These are phyloP conservation scores for Oryzias javanicus DNA, from an alignment of 2,113 vertebrate species.

Conservation along the genomic window DNA sequence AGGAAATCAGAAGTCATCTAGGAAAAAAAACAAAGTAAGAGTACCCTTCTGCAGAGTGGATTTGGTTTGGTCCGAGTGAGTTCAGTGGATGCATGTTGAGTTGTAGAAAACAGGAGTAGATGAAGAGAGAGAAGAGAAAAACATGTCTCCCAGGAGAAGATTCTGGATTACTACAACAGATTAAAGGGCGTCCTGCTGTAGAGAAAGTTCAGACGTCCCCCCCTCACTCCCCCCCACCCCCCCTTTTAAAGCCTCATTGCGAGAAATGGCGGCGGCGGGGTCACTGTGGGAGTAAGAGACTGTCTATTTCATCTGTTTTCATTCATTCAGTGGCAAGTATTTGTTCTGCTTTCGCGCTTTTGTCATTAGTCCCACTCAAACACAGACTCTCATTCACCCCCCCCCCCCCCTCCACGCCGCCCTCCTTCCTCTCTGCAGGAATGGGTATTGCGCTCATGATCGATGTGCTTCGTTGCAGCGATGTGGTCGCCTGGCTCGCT, in stretches of 20 bases:
- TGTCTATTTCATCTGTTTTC: slow-evolving; percentile 44
- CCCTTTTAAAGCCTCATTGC: slow-evolving; percentile 21
- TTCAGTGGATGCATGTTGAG: slow-evolving; percentile 18
- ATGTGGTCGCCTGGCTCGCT: slow-evolving; percentile 80
- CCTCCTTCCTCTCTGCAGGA: slow-evolving; percentile 48
- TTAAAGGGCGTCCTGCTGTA: slow-evolving; percentile 29
- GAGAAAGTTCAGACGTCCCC: slow-evolving; percentile 5
- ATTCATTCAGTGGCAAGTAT: slow-evolving; percentile 53
- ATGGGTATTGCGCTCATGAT: slow-evolving; percentile 79
- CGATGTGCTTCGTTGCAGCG: slow-evolving; percentile 90
- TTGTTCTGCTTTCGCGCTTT: slow-evolving; percentile 59
- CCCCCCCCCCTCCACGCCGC: slow-evolving; percentile 19
- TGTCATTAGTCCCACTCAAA: slow-evolving; percentile 39
- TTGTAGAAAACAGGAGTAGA: slow-evolving; percentile 7
- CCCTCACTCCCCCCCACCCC: not conserved
- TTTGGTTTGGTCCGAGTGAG: slow-evolving; percentile 20
- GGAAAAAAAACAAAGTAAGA: slow-evolving; percentile 14
- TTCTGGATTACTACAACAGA: slow-evolving; percentile 50
- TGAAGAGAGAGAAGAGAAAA: slow-evolving; percentile 9
- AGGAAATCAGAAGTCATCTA: not conserved
- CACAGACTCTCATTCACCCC: slow-evolving; percentile 17
- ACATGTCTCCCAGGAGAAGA: slow-evolving; percentile 18
- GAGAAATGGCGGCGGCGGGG: slow-evolving; percentile 22
- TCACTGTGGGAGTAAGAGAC: slow-evolving; percentile 9
- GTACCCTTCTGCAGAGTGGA: slow-evolving; percentile 4